phyloP scores from a whole-genome alignment of 1,140 invertebrate genomes.

The Drosophila saltans region DNA sequence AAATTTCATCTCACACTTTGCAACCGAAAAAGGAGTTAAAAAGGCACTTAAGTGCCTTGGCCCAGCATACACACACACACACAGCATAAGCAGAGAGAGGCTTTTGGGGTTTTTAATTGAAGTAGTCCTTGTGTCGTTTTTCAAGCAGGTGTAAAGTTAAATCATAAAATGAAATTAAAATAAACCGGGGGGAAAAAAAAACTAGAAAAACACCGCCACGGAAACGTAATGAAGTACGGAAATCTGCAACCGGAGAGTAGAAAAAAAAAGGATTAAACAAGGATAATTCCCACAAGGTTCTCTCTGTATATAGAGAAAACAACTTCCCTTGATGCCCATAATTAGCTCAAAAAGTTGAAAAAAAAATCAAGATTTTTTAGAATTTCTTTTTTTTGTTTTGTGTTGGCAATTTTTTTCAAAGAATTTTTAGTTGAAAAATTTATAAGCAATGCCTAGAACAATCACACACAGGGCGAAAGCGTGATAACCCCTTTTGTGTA shows the following conservation, averaged over 20 bases:
- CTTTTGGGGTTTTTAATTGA: constrained; percentile 75
- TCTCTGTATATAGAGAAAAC: constrained; percentile 10
- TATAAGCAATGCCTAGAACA: constrained; percentile 43
- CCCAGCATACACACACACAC: constrained; percentile 32
- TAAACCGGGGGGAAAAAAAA: constrained; percentile 59
- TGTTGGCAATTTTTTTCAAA: constrained; percentile 43
- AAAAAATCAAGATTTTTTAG: constrained; percentile 31
- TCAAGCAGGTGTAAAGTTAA: constrained; percentile 83
- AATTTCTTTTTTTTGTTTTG: constrained; percentile 45
- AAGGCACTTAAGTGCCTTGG: constrained; percentile 77
- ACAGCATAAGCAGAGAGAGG: background rate
- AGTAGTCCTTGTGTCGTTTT: constrained; percentile 59
- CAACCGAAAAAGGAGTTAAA: constrained; percentile 39
- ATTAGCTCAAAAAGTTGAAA: constrained; percentile 63
- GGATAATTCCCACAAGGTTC: constrained; percentile 51
- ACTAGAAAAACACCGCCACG: constrained; percentile 3
- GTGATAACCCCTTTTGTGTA: constrained; percentile 17
- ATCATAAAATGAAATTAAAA: constrained; percentile 83
- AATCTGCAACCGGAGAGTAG: constrained; percentile 20
- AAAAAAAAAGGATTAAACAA: constrained; percentile 63
- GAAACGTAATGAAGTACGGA: constrained; percentile 73
- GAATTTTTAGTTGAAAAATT: constrained; percentile 70
- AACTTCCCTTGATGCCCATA: constrained; percentile 54
- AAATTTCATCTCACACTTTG: constrained; percentile 58
- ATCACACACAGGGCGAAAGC: constrained; percentile 21